Conservation (phyloP, 2,888 invertebrate species). For the Autographa pulchrina region DNA sequence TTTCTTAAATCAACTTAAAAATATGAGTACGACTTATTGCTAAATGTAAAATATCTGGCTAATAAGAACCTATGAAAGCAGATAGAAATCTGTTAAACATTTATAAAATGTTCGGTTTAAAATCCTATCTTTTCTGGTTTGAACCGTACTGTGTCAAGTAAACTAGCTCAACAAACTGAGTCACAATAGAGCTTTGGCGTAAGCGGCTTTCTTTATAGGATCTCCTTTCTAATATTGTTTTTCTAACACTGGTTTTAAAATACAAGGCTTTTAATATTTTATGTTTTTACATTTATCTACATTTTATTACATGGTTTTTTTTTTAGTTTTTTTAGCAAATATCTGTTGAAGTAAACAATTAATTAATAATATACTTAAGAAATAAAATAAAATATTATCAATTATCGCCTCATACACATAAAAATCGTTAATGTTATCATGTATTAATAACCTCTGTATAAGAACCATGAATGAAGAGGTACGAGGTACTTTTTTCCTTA, state of each 20-base stretch:
- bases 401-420: no score
- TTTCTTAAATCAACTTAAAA: background rate
- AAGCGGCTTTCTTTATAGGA: slow-evolving; percentile 4
- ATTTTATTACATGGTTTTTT: background rate
- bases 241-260: background rate
- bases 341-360: no score
- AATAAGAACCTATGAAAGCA: background rate
- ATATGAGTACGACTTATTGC: background rate
- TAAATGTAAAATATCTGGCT: background rate
- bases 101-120: background rate
- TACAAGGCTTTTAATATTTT: background rate
- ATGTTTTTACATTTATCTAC: background rate
- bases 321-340: no score
- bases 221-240: background rate
- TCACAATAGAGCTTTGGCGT: slow-evolving; percentile 4
- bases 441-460: no score
- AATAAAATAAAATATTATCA: no score
- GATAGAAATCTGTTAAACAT: background rate
- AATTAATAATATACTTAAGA: no score
- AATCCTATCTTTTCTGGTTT: background rate
- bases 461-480: no score
- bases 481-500: background rate
- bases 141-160: background rate
- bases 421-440: no score
- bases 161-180: background rate